These are phyloP conservation scores for Drosophila arizonae DNA, from an alignment of 1,140 invertebrate species.

Conservation along the genomic window DNA sequence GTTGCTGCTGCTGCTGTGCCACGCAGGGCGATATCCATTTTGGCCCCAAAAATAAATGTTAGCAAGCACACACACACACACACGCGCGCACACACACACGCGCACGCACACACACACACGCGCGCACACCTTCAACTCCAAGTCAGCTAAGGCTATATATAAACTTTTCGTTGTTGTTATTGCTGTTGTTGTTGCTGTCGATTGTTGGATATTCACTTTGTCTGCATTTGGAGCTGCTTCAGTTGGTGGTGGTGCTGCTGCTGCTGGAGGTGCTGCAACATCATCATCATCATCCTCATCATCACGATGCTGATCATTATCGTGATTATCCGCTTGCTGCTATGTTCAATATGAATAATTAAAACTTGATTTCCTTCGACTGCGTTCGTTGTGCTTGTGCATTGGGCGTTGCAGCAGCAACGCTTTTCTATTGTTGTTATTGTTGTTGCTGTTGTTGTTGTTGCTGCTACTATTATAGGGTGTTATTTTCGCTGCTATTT, in stretches of 20 bases:
- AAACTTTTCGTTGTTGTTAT: constrained; percentile 36
- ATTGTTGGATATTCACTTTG: constrained; percentile 53
- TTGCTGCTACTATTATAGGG: not conserved
- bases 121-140: constrained; percentile 38
- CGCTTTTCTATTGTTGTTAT: not conserved
- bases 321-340: constrained; percentile 6
- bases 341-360: constrained; percentile 52
- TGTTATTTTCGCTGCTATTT: constrained; percentile 16
- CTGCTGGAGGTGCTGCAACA: constrained; percentile 36
- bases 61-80: constrained; percentile 50
- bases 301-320: constrained; percentile 6
- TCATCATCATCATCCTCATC: constrained; percentile 13
- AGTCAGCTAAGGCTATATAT: constrained; percentile 44
- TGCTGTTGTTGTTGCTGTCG: constrained; percentile 33
- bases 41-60: constrained; percentile 55
- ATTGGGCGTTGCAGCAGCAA: constrained; percentile 19
- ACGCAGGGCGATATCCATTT: constrained; percentile 75
- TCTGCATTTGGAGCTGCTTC: constrained; percentile 18
- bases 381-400: constrained; percentile 51
- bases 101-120: constrained; percentile 46
- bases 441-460: not conserved
- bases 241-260: constrained; percentile 31
- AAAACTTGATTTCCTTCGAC: constrained; percentile 61
- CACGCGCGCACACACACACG: constrained; percentile 40
- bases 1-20: constrained; percentile 43